These are phyloP conservation scores for Hofmannophila pseudospretella DNA, from an alignment of 2,888 invertebrate species.

Conservation along the genomic window DNA sequence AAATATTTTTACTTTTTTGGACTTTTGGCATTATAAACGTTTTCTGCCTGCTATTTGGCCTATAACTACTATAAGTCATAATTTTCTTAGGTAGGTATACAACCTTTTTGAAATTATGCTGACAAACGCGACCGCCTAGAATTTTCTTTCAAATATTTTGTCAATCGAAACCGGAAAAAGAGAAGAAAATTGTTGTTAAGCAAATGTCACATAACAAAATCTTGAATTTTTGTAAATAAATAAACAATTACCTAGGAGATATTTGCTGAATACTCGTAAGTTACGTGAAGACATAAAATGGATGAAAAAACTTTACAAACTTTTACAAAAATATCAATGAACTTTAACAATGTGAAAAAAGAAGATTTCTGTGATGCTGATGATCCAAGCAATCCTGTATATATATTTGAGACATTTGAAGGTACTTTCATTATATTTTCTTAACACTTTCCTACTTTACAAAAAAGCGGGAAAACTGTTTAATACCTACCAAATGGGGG, in stretches of 20 bases:
- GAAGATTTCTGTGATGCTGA: constrained; percentile 23
- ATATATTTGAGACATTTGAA: constrained; percentile 32
- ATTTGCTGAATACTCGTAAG: constrained; percentile 10
- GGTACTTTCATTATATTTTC: constrained; percentile 4
- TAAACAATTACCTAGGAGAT: constrained; percentile 15
- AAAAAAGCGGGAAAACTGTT: too few species aligned
- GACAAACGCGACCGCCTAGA: too few species aligned
- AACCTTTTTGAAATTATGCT: too few species aligned
- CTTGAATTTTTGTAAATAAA: constrained; percentile 16
- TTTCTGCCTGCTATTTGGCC: too few species aligned
- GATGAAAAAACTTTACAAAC: constrained; percentile 7
- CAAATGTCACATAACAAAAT: constrained; percentile 10
- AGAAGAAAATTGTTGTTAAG: neutral
- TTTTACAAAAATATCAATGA: constrained; percentile 10
- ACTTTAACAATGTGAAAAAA: constrained; percentile 20
- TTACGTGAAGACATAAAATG: constrained; percentile 6
- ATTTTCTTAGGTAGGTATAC: too few species aligned
- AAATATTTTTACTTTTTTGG: too few species aligned
- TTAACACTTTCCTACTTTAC: neutral
- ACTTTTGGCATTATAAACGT: too few species aligned
- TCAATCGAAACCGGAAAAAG: too few species aligned
- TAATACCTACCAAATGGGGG: too few species aligned
- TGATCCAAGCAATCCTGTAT: constrained; percentile 25
- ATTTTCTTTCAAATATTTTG: too few species aligned
- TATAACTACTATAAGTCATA: too few species aligned